phyloP scores from a whole-genome alignment of 2,797 vertebrate species.

The Peromyscus melanophrys region DNA sequence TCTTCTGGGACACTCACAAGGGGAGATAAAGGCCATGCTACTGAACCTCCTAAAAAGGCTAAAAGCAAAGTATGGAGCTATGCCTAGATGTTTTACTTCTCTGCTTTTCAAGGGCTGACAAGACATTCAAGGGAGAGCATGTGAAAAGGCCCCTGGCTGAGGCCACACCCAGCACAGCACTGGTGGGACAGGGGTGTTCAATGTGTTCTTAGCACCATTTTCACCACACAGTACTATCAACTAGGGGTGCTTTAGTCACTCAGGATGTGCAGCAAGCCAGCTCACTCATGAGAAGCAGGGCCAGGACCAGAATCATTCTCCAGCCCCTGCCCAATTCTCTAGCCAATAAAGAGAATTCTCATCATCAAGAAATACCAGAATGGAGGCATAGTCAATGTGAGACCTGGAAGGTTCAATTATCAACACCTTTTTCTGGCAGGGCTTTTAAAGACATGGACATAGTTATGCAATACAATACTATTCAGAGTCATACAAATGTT shows the following conservation, averaged over 20 bases:
- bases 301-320: background rate
- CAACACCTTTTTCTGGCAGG: slow-evolving; percentile 39
- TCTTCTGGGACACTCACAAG: background rate
- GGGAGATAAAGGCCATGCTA: background rate
- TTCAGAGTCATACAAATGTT: background rate
- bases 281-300: background rate
- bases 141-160: background rate
- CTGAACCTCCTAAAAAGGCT: background rate
- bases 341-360: background rate
- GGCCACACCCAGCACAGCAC: too few species aligned
- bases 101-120: background rate
- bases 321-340: background rate
- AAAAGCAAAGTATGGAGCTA: background rate
- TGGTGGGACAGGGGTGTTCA: background rate
- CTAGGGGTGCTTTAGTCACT: background rate
- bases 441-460: background rate
- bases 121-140: background rate
- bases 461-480: slow-evolving; percentile 21
- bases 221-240: background rate
- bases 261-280: background rate
- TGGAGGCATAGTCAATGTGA: background rate
- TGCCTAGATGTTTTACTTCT: background rate
- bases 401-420: background rate
- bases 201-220: background rate
- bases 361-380: background rate